Base-by-base conservation (phyloP, 2,113 vertebrate genomes). In the Lipophrys pholis region DNA sequence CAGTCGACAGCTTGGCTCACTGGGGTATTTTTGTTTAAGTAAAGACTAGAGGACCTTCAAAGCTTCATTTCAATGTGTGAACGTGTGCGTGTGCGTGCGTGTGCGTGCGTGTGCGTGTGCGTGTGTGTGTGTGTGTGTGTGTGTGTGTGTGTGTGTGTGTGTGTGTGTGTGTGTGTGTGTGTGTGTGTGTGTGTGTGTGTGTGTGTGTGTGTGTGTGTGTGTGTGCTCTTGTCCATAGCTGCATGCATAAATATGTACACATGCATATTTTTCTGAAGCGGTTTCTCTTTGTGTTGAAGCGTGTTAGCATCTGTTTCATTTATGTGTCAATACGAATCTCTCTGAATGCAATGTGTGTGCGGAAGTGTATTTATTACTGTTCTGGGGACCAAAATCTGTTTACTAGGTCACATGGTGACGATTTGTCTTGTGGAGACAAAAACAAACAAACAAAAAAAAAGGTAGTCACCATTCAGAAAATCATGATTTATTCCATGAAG, bases 1-100 rank as follows among this genome's bases (percentile, higher is more conserved):
- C 57, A 83, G 73, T 78, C 66, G 69, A 69, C 82, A 82, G 77
- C 75, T 69, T 56, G 67, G 46, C 62, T 73, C 88, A 66, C 74
- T 49, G 65, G 72, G 72, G 78, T 73, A 65, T 78, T 75, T 83
- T 65, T 76, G 60, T 76, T 85, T 80, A 78, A 86, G 62, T 69
- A 73, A 83, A 86, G 58, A 78, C 70, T 17, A 46, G 53, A 59
- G 51, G 57, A 73, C 69, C 66, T 85, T 73, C 53, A 66, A 74
- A 89, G 43, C 61, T 46, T 4, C 11, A 38, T 71, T 54, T 66
- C 16, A 55, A 65, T 67, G 21, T 30, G 21, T 30, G 21, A 30
- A 49, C 5, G 3, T 45, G 38, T 17, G 42, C 66, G 40, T 58
- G 35, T 63, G 43, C 9, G 10, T 61, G 11, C 68, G 30, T 60